These are phyloP conservation scores for Cylloceria caligata DNA, from an alignment of 2,888 invertebrate species.

Conservation along the genomic window DNA sequence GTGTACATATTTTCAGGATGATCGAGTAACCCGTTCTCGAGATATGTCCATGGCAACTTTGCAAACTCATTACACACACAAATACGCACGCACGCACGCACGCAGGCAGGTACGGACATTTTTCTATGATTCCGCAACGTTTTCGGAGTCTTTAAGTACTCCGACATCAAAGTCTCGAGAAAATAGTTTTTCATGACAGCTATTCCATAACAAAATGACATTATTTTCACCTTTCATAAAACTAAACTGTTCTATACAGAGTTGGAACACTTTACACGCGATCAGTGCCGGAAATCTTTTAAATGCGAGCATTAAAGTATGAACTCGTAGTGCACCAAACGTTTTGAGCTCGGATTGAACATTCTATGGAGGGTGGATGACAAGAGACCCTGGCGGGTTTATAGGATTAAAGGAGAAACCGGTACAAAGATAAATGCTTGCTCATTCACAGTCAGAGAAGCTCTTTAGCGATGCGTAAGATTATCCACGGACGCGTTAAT, in stretches of 20 bases:
- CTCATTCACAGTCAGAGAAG: slow-evolving; percentile 49
- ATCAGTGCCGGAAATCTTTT: slow-evolving; percentile 3
- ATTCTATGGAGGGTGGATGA: not conserved
- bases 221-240: not conserved
- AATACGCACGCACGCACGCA: too few relatives aligned
- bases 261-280: not conserved
- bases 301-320: not conserved
- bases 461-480: slow-evolving; percentile 59
- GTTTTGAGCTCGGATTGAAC: not conserved
- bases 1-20: too few relatives aligned
- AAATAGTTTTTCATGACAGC: too few relatives aligned
- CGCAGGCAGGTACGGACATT: too few relatives aligned
- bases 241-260: not conserved
- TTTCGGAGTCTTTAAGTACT: too few relatives aligned
- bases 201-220: not conserved
- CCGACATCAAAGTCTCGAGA: too few relatives aligned
- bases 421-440: slow-evolving; percentile 32
- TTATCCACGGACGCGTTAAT: slow-evolving; percentile 55
- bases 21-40: too few relatives aligned
- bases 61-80: too few relatives aligned
- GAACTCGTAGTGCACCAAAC: not conserved
- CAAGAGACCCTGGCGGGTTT: not conserved
- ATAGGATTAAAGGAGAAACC: slow-evolving; percentile 20
- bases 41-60: too few relatives aligned
- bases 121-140: too few relatives aligned